phyloP scores from a whole-genome alignment of 2,888 invertebrate genomes.

The Baccha elongata region DNA sequence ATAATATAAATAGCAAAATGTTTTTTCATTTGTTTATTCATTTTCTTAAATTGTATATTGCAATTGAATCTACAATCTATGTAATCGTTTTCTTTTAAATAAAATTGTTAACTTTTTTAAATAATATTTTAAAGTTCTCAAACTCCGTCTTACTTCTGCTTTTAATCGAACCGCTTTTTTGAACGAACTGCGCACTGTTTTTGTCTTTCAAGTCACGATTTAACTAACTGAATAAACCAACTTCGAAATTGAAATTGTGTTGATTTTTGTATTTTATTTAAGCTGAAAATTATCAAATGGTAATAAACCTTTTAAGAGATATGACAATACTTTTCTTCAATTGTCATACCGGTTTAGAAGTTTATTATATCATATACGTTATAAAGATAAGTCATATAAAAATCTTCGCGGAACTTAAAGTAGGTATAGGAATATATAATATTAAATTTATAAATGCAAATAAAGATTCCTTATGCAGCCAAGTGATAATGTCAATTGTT shows the following conservation, averaged over 20 bases:
- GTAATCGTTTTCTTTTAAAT: no score
- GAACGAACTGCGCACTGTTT: neutral
- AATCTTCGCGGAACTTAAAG: neutral
- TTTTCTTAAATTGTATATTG: no score
- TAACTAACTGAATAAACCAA: conserved; percentile 31
- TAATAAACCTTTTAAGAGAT: conserved; percentile 46
- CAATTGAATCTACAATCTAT: no score
- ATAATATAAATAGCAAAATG: no score
- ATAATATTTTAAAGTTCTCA: neutral
- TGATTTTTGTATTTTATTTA: conserved; percentile 51
- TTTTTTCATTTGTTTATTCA: no score
- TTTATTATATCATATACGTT: neutral
- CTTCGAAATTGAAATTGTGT: conserved; percentile 20
- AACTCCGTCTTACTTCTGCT: neutral
- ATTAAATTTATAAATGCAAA: neutral
- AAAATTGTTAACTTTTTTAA: no score
- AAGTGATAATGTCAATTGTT: neutral
- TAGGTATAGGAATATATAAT: neutral
- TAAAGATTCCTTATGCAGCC: neutral
- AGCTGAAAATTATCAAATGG: conserved; percentile 47
- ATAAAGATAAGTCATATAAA: conserved; percentile 21
- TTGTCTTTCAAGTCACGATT: conserved; percentile 4
- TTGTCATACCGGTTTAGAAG: neutral
- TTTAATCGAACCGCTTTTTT: neutral
- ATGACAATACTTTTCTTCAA: conserved; percentile 15